Base-by-base conservation (phyloP, 2,797 vertebrate genomes). In the Rhabdomys pumilio region DNA sequence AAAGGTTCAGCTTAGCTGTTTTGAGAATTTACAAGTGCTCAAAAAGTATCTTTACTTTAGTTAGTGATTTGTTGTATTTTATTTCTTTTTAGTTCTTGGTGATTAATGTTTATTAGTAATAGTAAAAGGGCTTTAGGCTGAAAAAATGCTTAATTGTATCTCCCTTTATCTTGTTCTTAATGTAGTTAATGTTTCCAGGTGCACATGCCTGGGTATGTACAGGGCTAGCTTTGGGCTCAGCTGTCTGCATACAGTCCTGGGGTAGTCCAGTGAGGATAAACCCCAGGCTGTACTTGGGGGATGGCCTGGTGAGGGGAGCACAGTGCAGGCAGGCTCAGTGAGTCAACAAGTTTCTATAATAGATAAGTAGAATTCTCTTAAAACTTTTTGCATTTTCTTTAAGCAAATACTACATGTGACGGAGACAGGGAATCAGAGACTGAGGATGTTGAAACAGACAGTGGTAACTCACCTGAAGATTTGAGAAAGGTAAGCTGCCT, bases 351-450 rank as follows among this genome's bases (percentile, higher is more conserved):
- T 80, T 95, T 92, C 69, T 80, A 6, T 79, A 69, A 80, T 89
- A 10, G 55, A n/a, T 61, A 67, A 38, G 14, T 63, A 69, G 1
- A 3, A 84, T 53, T 81, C 9, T 93, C 57, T 41, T 14, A 57
- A 94, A 94, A n/a, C 0, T 79, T 96, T 75, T 26, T 63, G 10
- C 24, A 41, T 72, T 97, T 97, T 96, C 59, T 73, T 93, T 94
- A 97, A 99, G 99, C 99, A 96, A 99, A 99, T 34, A 99, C 99
- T 73, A 99, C 98, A 0, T 99, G 99, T 97, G 99, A 99, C 90
- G 99, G 99, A 41, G 99, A 99, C 98, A 99, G 99, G 97, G 99
- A 99, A 89, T 99, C 99, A 1, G 99, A 99, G 95, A 99, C 98
- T 96, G 99, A 99, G 97, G 98, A 98, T 55, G 76, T 98, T 96